A percentile compares a stretch with the other conserved stretches of the same genome.
Evolutionary conservation across 2,888 invertebrate species (phyloP).

Genomic region (Lithosia quadra): DNA sequence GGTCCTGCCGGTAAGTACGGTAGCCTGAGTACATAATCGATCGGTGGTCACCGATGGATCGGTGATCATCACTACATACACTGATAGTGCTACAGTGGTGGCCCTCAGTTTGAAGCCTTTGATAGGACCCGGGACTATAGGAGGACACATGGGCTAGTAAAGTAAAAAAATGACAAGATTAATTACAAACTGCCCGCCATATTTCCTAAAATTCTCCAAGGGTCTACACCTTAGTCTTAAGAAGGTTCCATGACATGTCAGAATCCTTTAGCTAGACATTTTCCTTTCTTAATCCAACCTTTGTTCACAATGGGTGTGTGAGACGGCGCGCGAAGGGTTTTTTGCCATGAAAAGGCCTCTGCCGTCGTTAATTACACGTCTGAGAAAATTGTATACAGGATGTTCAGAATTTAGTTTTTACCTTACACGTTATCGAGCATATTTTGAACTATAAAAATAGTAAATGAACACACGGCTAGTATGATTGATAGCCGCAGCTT

Average conservation of each 20-base stretch:
- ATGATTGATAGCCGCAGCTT: too few species aligned
- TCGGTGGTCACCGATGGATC: too few species aligned
- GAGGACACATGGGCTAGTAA: too few species aligned
- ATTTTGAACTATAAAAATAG: neutral
- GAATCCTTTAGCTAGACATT: slow-evolving; percentile 52
- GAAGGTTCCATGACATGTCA: slow-evolving; percentile 32
- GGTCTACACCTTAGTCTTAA: slow-evolving; percentile 4
- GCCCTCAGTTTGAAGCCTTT: too few species aligned
- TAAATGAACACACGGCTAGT: neutral
- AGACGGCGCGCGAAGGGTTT: slow-evolving; percentile 75
- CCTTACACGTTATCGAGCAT: neutral
- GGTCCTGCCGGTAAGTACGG: too few species aligned
- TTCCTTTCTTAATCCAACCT: slow-evolving; percentile 59
- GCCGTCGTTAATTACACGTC: slow-evolving; percentile 82
- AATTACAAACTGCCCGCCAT: neutral
- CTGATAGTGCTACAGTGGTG: too few species aligned
- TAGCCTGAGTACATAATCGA: too few species aligned
- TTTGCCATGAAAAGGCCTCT: slow-evolving; percentile 80
- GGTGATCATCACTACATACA: too few species aligned
- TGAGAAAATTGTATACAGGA: slow-evolving; percentile 72
- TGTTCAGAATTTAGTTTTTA: slow-evolving; percentile 46
- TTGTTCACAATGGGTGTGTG: slow-evolving; percentile 54
- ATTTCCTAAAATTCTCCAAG: slow-evolving; percentile 10
- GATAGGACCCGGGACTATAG: too few species aligned
- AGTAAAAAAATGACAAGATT: neutral